phyloP scores from a whole-genome alignment of 2,888 invertebrate species.

The Phragmatobia fuliginosa region DNA sequence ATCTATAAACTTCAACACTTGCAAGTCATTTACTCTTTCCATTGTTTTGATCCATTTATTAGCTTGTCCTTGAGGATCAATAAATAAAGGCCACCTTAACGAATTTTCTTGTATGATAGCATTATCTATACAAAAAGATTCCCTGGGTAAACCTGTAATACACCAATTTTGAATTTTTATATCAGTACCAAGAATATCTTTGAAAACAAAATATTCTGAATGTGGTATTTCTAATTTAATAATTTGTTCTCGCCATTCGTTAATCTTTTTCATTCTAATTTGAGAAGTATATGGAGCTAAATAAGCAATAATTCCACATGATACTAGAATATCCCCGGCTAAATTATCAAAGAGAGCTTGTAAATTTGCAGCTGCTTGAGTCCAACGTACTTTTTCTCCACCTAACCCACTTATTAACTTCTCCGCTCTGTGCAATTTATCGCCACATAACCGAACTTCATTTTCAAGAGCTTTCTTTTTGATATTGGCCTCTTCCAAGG shows the following conservation, averaged over 20 bases:
- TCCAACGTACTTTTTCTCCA: conserved; percentile 96
- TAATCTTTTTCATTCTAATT: conserved; percentile 87
- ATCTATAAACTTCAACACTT: conserved; percentile 91
- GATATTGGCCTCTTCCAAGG: conserved; percentile 88
- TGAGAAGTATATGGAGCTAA: conserved; percentile 93
- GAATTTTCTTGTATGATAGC: conserved; percentile 94
- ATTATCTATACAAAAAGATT: conserved; percentile 94
- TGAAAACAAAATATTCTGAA: conserved; percentile 90
- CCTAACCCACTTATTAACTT: conserved; percentile 95
- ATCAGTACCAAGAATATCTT: conserved; percentile 92
- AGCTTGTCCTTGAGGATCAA: conserved; percentile 95
- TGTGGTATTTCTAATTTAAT: conserved; percentile 91
- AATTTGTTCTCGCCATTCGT: conserved; percentile 91
- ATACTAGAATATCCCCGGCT: conserved; percentile 96
- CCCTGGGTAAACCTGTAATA: conserved; percentile 92
- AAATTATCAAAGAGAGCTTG: conserved; percentile 92
- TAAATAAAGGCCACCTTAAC: conserved; percentile 92
- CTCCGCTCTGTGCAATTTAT: conserved; percentile 94
- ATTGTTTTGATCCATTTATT: conserved; percentile 94
- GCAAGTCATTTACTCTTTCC: conserved; percentile 91
- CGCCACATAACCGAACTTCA: conserved; percentile 92
- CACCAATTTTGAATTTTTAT: conserved; percentile 96
- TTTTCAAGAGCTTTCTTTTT: conserved; percentile 90
- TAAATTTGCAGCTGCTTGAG: conserved; percentile 90
- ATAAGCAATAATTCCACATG: conserved; percentile 96